Percentiles rank a stretch among this genome's conserved stretches.
phyloP scores from a whole-genome alignment of 2,888 invertebrate genomes.

The Stegana nigrithorax region DNA sequence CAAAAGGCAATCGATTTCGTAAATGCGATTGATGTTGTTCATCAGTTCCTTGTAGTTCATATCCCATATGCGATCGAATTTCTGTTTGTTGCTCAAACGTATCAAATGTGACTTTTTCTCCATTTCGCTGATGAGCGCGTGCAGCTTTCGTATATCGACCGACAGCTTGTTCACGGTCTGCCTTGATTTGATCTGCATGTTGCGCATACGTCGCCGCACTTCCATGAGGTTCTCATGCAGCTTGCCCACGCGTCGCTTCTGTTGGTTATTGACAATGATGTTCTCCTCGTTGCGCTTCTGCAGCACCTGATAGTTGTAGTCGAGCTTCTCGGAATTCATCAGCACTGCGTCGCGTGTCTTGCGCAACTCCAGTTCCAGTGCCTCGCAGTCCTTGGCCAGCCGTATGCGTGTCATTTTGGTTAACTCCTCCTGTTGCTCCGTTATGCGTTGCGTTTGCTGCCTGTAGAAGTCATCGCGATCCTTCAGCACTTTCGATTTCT shows the following conservation, averaged over 20 bases:
- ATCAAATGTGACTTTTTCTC: constrained; percentile 79
- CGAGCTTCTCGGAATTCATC: constrained; percentile 89
- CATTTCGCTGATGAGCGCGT: constrained; percentile 75
- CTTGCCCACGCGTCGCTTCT: constrained; percentile 81
- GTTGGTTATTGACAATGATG: constrained; percentile 80
- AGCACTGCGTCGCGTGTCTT: constrained; percentile 82
- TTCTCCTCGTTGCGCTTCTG: constrained; percentile 91
- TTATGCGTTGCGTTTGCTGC: constrained; percentile 73
- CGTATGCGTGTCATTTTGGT: constrained; percentile 78
- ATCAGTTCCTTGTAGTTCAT: constrained; percentile 72
- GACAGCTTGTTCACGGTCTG: constrained; percentile 77
- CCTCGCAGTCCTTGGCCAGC: constrained; percentile 78
- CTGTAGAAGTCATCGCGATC: constrained; percentile 72
- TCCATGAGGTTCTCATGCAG: constrained; percentile 79
- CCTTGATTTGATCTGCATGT: constrained; percentile 75
- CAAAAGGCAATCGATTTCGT: constrained; percentile 73
- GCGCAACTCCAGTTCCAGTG: constrained; percentile 82
- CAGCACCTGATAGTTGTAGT: constrained; percentile 89
- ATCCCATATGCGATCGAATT: constrained; percentile 72
- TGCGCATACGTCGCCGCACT: constrained; percentile 75
- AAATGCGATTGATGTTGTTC: constrained; percentile 70
- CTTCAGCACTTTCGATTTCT: constrained; percentile 74
- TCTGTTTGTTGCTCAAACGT: constrained; percentile 60
- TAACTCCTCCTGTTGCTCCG: constrained; percentile 78
- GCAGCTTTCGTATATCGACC: constrained; percentile 76